A percentile compares a stretch with the other conserved stretches of the same genome.
These are phyloP conservation scores for Hyperopisus bebe DNA, from an alignment of 2,113 vertebrate species.

Conservation along the genomic window DNA sequence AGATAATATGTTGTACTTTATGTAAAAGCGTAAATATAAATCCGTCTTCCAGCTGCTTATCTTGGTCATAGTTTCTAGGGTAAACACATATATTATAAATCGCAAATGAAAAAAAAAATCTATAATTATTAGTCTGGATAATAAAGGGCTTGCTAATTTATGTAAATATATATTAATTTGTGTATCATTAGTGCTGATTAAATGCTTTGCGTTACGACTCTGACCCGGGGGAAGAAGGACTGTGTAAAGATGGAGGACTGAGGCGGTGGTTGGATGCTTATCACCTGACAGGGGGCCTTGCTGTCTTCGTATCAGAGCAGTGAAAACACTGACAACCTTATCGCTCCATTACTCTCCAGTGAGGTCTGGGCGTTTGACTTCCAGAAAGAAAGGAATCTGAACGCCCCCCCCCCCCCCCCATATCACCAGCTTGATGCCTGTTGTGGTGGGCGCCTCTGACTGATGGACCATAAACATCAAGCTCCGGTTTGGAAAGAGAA, in stretches of 20 bases:
- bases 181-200: background rate
- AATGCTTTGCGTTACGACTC: background rate
- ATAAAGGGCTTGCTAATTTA: background rate
- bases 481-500: background rate
- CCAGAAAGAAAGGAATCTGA: background rate
- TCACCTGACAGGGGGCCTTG: background rate
- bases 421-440: constrained; percentile 1
- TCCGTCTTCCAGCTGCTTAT: background rate
- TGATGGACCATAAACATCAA: constrained; percentile 7
- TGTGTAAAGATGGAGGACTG: background rate
- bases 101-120: background rate
- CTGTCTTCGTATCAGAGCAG: constrained; percentile 5
- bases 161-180: constrained; percentile 1
- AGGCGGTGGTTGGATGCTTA: background rate
- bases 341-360: constrained; percentile 10
- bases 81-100: background rate
- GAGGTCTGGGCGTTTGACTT: background rate
- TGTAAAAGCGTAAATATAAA: background rate
- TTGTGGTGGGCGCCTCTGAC: background rate
- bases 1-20: background rate
- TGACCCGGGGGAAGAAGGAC: background rate
- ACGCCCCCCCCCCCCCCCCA: background rate
- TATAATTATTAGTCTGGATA: background rate
- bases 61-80: background rate
- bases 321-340: constrained; percentile 6